Conservation (phyloP, 2,113 vertebrate species). For the Danionella cerebrum region DNA sequence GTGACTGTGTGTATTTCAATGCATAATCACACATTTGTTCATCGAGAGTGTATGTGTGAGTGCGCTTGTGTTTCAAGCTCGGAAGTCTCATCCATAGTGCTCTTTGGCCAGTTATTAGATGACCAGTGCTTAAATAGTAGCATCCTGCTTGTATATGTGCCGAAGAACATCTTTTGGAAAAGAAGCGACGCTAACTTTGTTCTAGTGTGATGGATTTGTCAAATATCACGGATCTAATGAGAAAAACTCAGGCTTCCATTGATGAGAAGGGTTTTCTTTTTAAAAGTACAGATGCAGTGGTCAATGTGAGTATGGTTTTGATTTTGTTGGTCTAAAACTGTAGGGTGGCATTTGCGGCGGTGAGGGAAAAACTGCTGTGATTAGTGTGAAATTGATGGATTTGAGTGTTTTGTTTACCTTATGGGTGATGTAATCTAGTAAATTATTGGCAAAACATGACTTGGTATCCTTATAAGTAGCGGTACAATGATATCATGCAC, state of each 20-base stretch:
- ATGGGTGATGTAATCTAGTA: neutral
- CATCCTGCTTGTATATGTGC: neutral
- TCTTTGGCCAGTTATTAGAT: conserved; percentile 12
- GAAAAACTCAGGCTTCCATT: conserved; percentile 54
- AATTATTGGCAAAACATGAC: neutral
- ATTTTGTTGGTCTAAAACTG: neutral
- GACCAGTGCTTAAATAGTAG: neutral
- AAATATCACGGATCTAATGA: conserved; percentile 50
- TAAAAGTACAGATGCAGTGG: conserved; percentile 23
- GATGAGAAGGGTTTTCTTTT: conserved; percentile 43
- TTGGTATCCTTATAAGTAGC: neutral
- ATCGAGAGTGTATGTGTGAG: neutral
- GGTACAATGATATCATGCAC: no score
- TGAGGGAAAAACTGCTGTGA: no score
- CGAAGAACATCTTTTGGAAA: neutral
- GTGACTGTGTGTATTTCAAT: conserved; percentile 31
- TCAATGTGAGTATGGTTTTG: conserved; percentile 44
- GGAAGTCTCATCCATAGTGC: conserved; percentile 15
- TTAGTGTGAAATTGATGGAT: neutral
- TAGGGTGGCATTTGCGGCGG: neutral
- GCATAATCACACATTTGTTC: conserved; percentile 34
- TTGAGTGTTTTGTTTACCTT: neutral
- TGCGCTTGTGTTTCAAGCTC: neutral
- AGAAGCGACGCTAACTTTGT: neutral
- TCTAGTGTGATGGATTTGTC: conserved; percentile 33